Evolutionary conservation across 1,140 invertebrate species (phyloP).

Genomic region (Macrobrachium rosenbergii): DNA sequence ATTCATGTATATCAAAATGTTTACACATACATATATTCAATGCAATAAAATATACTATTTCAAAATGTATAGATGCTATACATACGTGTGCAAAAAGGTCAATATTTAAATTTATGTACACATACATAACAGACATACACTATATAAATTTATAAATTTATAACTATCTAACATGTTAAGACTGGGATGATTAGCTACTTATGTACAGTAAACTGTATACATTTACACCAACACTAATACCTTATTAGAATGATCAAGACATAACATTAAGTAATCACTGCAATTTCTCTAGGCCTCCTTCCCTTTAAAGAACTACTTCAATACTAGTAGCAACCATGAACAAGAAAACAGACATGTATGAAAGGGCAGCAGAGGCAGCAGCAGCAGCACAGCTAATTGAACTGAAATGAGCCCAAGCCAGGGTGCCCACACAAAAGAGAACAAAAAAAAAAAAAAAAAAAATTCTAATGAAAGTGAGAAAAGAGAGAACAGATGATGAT

Average conservation of each 20-base stretch:
- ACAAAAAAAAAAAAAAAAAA: constrained; percentile 41
- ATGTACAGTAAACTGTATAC: background rate
- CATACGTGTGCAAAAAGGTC: too few species aligned
- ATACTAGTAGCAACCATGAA: too few species aligned
- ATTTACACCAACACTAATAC: background rate
- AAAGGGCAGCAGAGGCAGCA: constrained; percentile 23
- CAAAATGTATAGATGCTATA: too few species aligned
- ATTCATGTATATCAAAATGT: background rate
- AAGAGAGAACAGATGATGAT: constrained; percentile 10
- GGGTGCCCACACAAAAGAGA: constrained; percentile 42
- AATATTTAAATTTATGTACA: background rate
- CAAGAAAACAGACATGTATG: constrained; percentile 16
- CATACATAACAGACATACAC: constrained; percentile 4
- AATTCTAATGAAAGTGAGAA: constrained; percentile 24
- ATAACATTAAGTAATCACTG: too few species aligned
- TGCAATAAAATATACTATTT: too few species aligned
- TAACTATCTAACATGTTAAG: too few species aligned
- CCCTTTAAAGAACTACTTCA: too few species aligned
- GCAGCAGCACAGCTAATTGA: constrained; percentile 33
- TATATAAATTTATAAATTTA: background rate
- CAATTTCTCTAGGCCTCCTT: too few species aligned
- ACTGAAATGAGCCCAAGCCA: constrained; percentile 39
- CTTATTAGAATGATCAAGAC: too few species aligned
- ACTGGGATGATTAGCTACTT: too few species aligned
- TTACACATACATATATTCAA: too few species aligned